These are phyloP conservation scores for Seira ritae DNA, from an alignment of 2,888 invertebrate genomes.

Conservation along the genomic window DNA sequence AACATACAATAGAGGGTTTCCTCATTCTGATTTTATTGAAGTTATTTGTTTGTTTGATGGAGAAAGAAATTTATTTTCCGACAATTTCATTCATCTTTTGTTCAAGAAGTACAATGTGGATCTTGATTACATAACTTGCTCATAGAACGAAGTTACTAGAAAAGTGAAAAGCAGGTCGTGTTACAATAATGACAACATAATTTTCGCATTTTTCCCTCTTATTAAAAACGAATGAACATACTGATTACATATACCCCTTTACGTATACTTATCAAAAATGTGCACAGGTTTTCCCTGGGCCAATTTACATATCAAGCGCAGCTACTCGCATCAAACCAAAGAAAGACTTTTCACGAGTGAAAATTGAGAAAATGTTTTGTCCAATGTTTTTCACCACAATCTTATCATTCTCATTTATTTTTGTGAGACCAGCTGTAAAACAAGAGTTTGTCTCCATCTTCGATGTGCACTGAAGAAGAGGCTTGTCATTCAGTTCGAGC, in stretches of 20 bases:
- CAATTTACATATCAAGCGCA: not conserved
- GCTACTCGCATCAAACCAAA: constrained; percentile 86
- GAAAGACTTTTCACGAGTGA: constrained; percentile 86
- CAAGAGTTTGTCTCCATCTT: constrained; percentile 84
- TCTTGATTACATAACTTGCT: too few species aligned
- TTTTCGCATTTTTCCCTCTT: too few species aligned
- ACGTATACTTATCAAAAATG: too few species aligned
- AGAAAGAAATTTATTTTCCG: not conserved
- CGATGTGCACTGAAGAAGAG: constrained; percentile 85
- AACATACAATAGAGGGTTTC: too few species aligned
- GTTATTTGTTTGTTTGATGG: not conserved
- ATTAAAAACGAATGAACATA: not conserved
- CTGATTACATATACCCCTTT: too few species aligned
- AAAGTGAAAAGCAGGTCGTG: too few species aligned
- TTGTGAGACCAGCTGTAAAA: constrained; percentile 83
- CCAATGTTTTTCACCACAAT: constrained; percentile 84
- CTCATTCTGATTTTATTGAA: too few species aligned
- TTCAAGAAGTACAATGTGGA: too few species aligned
- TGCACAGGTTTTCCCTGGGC: too few species aligned
- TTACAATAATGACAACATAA: too few species aligned
- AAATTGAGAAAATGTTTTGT: constrained; percentile 82
- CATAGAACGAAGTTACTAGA: too few species aligned
- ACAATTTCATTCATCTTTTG: not conserved
- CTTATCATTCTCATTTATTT: constrained; percentile 81
- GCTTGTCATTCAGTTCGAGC: constrained; percentile 80